Base-by-base conservation (phyloP, 2,113 vertebrate species). In the Nesoenas mayeri region DNA sequence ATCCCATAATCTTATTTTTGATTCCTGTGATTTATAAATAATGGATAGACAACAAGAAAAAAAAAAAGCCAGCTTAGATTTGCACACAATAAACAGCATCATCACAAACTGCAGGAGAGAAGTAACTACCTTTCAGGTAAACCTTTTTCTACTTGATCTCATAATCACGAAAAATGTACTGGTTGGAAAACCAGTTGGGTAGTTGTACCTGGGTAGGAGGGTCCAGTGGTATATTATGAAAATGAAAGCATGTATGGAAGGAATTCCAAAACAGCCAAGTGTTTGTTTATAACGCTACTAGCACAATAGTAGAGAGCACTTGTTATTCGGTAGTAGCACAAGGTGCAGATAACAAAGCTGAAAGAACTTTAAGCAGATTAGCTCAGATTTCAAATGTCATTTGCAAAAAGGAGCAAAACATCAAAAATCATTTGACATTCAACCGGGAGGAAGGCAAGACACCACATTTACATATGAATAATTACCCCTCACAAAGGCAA, bases 221-320 rank as follows among this genome's bases (percentile, higher is more conserved):
- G 17, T 51, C 60, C 36, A 24, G 8, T 19, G 44, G 36, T 28
- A 44, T 38, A 22, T 38, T 3, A 36, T 4, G 17, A 36, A 44
- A 66, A 44, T 1, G 3, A 44, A 65, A 74, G 21, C 1, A 0
- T 19, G 36, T 36, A 53, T 22, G 1, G 26, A 81, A 10, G 44
- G 10, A 51, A 15, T 26, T 58, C 44, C 26, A 22, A 14, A 44
- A 44, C 10, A 18, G 11, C 31, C 60, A 36, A 17, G 11, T 28
- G 53, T 51, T 36, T 7, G 3, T 25, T 58, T 66, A 40, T 17
- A 25, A 7, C 4, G 17, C 32, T 44, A 66, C 21, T 24, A 51
- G 32, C 3, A 1, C 2, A 1, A 21, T 4, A 8, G 36, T 13
- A 57, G 24, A 56, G 10, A 72, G 58, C 8, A 10, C 32, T 26